These are phyloP conservation scores for Perca schrenkii DNA, from an alignment of 2,113 vertebrate genomes.

Conservation along the genomic window DNA sequence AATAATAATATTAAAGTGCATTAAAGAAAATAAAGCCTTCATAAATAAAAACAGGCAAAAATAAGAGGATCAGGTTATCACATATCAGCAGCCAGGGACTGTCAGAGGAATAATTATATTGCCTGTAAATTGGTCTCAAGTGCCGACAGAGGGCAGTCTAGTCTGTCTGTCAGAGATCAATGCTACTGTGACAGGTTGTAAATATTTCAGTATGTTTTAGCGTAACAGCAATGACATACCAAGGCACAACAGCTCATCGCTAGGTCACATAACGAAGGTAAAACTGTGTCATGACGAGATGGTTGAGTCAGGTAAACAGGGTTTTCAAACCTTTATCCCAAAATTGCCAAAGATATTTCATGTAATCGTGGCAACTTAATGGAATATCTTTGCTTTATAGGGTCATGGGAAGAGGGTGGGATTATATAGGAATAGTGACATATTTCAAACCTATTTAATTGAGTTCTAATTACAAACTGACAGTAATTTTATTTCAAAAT, in stretches of 20 bases:
- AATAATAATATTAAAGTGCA: conserved; percentile 81
- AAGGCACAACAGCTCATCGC: conserved; percentile 75
- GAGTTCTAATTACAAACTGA: not conserved
- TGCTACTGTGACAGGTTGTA: conserved; percentile 49
- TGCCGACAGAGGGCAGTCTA: conserved; percentile 36
- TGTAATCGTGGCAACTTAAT: not conserved
- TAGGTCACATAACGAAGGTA: conserved; percentile 39
- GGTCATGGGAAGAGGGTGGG: not conserved
- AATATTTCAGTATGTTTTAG: conserved; percentile 40
- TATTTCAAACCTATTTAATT: not conserved
- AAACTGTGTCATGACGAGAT: conserved; percentile 29
- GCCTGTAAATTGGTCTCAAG: conserved; percentile 27
- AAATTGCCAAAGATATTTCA: not conserved
- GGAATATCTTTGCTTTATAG: not conserved
- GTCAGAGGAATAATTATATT: conserved; percentile 46
- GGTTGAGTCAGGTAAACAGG: not conserved
- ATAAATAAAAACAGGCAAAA: conserved; percentile 45
- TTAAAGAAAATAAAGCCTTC: conserved; percentile 76
- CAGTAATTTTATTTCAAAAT: too few species aligned
- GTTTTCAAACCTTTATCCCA: conserved; percentile 18
- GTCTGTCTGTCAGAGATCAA: not conserved
- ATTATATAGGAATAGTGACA: not conserved
- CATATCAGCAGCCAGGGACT: conserved; percentile 25
- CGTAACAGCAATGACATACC: conserved; percentile 67
- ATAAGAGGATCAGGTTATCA: conserved; percentile 24